Base-by-base conservation (phyloP, 2,113 vertebrate species). In the Paramisgurnus dabryanus region DNA sequence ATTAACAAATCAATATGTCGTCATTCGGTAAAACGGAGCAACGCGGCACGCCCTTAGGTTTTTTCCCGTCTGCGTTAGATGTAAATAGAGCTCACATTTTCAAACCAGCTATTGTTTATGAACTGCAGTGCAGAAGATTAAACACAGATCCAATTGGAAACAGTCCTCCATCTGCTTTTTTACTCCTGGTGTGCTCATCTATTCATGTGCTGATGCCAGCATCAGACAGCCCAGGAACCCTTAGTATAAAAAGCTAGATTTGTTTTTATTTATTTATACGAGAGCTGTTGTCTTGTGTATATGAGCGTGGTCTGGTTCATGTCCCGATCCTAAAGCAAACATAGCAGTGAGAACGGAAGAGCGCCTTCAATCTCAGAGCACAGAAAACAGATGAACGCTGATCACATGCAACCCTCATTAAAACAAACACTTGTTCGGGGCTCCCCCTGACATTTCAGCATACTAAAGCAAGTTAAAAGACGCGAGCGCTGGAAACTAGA, bases 1-100 rank as follows among this genome's bases (percentile, higher is more conserved):
- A 88, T 89, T 89, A 87, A 76, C 80, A 67, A 87, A 89, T 90
- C 87, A 84, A 87, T 91, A 86, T 81, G 47, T 40, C 47, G 58
- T 40, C 27, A 53, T 83, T 47, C 22, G 13, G 75, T 80, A 76
- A 53, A 67, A 83, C 77, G 39, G 61, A 78, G 72, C 78, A 66
- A 22, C 22, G 22, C 22, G 34, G 75, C 41, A 22, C 4, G 10
- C 76, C n/a, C 6, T 68, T 66, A 76, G 79, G 76, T 85, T 83
- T 41, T 78, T 83, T 82, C 86, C 85, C 82, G 81, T 47, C 34
- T 34, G 12, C 9, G 12, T 74, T 50, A 47, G 13, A 18, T 12
- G 55, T 55, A 72, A 45, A 78, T 50, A 45, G 47, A 78, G 69
- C 17, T 74, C 34, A 63, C 27, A 49, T 64, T 76, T 84, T 80